Conservation (phyloP, 2,888 invertebrate genomes). For the Argyresthia albistria region DNA sequence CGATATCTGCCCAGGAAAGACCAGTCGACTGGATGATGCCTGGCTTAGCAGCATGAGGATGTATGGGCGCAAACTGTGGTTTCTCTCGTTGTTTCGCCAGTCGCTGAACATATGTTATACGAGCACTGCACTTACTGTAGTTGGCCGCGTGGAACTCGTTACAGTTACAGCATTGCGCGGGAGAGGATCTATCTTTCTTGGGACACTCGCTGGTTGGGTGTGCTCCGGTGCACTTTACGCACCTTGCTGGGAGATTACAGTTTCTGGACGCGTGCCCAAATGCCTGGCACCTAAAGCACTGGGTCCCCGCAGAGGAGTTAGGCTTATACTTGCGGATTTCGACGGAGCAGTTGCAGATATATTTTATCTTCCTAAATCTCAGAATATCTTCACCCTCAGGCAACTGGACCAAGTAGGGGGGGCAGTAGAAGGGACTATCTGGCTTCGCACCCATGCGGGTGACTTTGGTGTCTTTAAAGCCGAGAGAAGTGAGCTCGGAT, state of each 20-base stretch:
- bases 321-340: neutral
- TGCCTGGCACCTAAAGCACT: slow-evolving; percentile 1
- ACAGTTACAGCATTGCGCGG: neutral
- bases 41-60: too few species aligned
- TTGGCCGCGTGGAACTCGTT: neutral
- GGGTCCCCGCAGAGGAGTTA: neutral
- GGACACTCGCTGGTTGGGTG: neutral
- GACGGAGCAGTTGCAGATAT: neutral
- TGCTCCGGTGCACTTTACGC: neutral
- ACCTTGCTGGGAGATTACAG: neutral
- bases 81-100: neutral
- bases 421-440: too few species aligned
- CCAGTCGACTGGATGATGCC: too few species aligned
- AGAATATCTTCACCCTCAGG: neutral
- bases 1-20: too few species aligned
- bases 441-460: too few species aligned
- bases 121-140: neutral
- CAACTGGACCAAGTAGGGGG: neutral
- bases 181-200: neutral
- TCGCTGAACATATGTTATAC: neutral
- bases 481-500: too few species aligned
- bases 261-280: neutral
- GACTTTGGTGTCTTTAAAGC: too few species aligned
- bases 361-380: neutral
- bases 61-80: too few species aligned